Base-by-base conservation (phyloP, 2,113 vertebrate species). In the Hippoglossus stenolepis region DNA sequence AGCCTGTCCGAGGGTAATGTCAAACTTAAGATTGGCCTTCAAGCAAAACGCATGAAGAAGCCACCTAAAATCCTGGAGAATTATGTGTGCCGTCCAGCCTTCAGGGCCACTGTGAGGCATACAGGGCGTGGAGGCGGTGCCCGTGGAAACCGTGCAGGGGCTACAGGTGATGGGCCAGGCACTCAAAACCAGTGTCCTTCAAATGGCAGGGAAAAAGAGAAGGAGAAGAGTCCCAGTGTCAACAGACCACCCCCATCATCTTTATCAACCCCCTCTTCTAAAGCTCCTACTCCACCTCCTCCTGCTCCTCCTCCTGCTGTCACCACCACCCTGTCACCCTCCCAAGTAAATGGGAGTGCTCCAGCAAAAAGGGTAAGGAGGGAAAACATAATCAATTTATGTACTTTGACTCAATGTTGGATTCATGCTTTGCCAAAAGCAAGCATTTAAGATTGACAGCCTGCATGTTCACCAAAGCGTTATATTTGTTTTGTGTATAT, bases 11-110 rank as follows among this genome's bases (percentile, higher is more conserved):
- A 99, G 89, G 98, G 98, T 28, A 98, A 97, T 72, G 94, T 99
- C 70, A 98, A 98, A 82, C 91, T 99, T 65, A 99, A 99, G 94
- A 99, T 99, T 51, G 97, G 97, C 65, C 96, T 99, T 20, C 97
- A 98, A 88, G 96, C 97, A 2, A 99, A 99, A 79, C 93, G 98
- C 85, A 99, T 96, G 40, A 99, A 99, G 86, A 99, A 99, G 68
- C 98, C 97, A 76, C 98, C 98, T 15, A 99, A 99, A 87, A 99
- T 96, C 85, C 90, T 99, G 74, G 98, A 99, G 93, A 99, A 98
- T 83, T 99, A 98, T 80, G 96, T 99, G 47, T 99, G 98, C 87
- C 93, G 98, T 73, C 98, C 98, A 51, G 97, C 97, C 70, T 96
- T 99, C 94, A 96, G 96, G 92, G 96, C 97, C 68, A 98, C 96